phyloP scores from a whole-genome alignment of 2,888 invertebrate genomes.

The Cerastis rubricosa region DNA sequence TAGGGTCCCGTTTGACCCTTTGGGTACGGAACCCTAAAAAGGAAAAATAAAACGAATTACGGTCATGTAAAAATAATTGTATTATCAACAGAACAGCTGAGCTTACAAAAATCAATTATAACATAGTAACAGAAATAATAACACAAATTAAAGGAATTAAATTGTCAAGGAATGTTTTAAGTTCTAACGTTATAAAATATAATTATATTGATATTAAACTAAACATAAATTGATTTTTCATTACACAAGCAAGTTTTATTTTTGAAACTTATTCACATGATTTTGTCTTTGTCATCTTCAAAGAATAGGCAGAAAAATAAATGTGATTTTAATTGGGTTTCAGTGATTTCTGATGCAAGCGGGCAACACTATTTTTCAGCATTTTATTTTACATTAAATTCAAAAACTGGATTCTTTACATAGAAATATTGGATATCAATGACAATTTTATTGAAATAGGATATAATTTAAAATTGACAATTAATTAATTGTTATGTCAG shows the following conservation, averaged over 20 bases:
- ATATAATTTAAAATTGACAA: no score
- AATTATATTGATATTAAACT: conserved; percentile 12
- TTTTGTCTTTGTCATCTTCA: background rate
- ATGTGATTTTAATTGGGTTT: background rate
- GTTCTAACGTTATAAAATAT: conserved; percentile 12
- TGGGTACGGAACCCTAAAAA: no score
- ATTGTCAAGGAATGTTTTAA: conserved; percentile 41
- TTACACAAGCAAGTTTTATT: background rate
- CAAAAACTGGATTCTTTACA: background rate
- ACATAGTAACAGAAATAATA: conserved; percentile 45
- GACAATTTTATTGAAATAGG: background rate
- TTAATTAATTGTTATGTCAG: no score
- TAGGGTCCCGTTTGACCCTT: no score
- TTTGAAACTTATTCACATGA: background rate
- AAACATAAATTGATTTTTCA: conserved; percentile 1
- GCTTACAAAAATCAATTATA: conserved; percentile 48
- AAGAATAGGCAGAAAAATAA: background rate
- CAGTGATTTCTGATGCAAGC: background rate
- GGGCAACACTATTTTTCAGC: background rate
- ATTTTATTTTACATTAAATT: background rate
- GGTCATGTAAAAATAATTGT: conserved; percentile 69
- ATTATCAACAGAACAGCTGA: conserved; percentile 68
- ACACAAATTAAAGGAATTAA: conserved; percentile 23
- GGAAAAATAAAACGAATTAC: conserved; percentile 38
- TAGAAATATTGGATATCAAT: no score